These are phyloP conservation scores for Probaryconus sp. DNA, from an alignment of 1,140 invertebrate species.

Conservation along the genomic window DNA sequence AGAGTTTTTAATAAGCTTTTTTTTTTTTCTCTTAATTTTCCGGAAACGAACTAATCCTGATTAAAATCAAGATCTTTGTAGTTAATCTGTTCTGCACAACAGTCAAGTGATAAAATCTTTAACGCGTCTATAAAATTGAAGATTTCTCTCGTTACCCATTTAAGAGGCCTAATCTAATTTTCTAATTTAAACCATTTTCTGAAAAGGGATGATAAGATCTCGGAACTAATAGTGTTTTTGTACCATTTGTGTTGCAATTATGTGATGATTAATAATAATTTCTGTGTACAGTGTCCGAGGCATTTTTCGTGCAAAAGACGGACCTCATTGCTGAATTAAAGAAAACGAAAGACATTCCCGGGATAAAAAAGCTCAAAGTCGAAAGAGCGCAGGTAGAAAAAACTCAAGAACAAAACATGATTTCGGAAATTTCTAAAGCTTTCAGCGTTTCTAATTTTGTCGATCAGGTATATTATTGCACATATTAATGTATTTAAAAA, in stretches of 20 bases:
- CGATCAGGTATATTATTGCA: conserved; percentile 84
- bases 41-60: too few relatives aligned
- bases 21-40: too few relatives aligned
- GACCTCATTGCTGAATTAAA: conserved; percentile 94
- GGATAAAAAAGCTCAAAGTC: conserved; percentile 93
- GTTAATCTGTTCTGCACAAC: too few relatives aligned
- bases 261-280: not conserved
- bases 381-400: conserved; percentile 90
- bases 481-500: not conserved
- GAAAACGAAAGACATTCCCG: conserved; percentile 92
- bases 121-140: conserved; percentile 10
- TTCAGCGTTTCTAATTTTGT: conserved; percentile 93
- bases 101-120: conserved; percentile 20
- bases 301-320: conserved; percentile 87
- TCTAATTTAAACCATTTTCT: too few relatives aligned
- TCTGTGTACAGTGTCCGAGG: conserved; percentile 79
- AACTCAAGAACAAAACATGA: conserved; percentile 87
- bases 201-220: too few relatives aligned
- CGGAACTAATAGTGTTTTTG: too few relatives aligned
- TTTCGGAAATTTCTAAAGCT: conserved; percentile 88
- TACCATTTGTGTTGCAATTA: too few relatives aligned
- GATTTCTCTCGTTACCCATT: conserved; percentile 3
- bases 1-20: too few relatives aligned
- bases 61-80: too few relatives aligned
- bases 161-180: too few relatives aligned